Conservation (phyloP, 2,888 invertebrate genomes). For the Maniola hyperantus region DNA sequence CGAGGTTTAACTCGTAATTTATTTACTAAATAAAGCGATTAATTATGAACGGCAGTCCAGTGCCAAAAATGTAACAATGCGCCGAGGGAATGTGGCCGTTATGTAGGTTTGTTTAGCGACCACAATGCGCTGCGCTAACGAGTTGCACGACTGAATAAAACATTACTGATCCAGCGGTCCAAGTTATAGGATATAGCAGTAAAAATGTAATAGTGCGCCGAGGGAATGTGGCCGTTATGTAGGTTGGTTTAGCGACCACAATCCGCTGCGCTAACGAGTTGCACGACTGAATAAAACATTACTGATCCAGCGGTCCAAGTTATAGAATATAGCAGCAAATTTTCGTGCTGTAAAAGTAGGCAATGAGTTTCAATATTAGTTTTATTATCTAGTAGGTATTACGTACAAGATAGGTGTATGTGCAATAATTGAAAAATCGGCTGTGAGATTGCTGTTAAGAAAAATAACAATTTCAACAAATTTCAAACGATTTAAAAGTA, state of each 20-base stretch:
- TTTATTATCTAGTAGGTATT: no score
- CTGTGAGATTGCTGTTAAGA: no score
- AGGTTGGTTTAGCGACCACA: constrained; percentile 77
- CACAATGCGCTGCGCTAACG: constrained; percentile 78
- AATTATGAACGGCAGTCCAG: constrained; percentile 28
- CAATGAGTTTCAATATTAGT: no score
- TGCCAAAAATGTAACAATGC: constrained; percentile 43
- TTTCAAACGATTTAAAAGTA: no score
- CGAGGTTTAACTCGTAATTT: background rate
- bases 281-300: constrained; percentile 79
- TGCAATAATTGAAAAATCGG: no score
- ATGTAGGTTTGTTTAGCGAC: constrained; percentile 73
- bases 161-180: constrained; percentile 54
- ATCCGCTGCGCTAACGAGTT: constrained; percentile 77
- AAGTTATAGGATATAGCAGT: constrained; percentile 42
- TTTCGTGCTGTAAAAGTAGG: background rate
- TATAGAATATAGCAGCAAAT: constrained; percentile 40
- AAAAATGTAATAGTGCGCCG: constrained; percentile 49
- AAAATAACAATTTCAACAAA: no score
- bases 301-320: constrained; percentile 45
- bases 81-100: constrained; percentile 60
- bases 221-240: constrained; percentile 58
- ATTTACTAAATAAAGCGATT: constrained; percentile 23
- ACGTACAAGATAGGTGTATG: no score
- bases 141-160: constrained; percentile 79